Evolutionary conservation across 2,113 vertebrate species (phyloP).

Genomic region (Chauna torquata): DNA sequence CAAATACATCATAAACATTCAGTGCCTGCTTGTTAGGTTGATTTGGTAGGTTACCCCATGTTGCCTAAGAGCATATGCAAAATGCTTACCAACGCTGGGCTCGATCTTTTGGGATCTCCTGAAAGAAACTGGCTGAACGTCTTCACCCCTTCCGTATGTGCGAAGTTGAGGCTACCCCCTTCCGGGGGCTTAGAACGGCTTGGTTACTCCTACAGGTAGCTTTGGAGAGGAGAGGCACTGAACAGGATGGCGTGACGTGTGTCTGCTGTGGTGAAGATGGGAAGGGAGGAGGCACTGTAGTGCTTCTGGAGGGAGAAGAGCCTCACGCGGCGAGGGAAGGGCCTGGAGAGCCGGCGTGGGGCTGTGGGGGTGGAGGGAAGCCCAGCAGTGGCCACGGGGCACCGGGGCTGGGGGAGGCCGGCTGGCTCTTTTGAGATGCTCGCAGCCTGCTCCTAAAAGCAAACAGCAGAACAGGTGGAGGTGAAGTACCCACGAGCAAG

Average conservation of each 20-base stretch:
- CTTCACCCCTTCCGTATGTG: neutral
- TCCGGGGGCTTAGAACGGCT: neutral
- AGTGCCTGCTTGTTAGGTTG: neutral
- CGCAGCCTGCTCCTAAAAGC: neutral
- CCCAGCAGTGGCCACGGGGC: neutral
- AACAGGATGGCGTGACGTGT: neutral
- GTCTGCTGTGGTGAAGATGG: neutral
- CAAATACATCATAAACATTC: neutral
- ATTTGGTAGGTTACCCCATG: neutral
- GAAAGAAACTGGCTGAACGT: neutral
- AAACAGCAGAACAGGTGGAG: neutral
- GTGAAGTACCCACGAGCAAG: neutral
- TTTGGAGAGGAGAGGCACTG: slow-evolving; percentile 22
- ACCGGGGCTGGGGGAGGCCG: neutral
- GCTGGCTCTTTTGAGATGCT: neutral
- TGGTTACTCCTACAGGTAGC: neutral
- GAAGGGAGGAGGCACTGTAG: neutral
- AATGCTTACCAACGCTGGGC: neutral
- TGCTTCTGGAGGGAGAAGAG: neutral
- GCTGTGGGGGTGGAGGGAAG: neutral
- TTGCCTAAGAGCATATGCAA: neutral
- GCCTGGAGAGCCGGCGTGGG: slow-evolving; percentile 26
- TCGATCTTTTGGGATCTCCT: neutral
- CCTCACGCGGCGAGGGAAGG: neutral
- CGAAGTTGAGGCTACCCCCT: neutral